A percentile compares a stretch with the other conserved stretches of the same genome.
These are phyloP conservation scores for Ceratina japonica DNA, from an alignment of 1,140 invertebrate genomes.

Conservation along the genomic window DNA sequence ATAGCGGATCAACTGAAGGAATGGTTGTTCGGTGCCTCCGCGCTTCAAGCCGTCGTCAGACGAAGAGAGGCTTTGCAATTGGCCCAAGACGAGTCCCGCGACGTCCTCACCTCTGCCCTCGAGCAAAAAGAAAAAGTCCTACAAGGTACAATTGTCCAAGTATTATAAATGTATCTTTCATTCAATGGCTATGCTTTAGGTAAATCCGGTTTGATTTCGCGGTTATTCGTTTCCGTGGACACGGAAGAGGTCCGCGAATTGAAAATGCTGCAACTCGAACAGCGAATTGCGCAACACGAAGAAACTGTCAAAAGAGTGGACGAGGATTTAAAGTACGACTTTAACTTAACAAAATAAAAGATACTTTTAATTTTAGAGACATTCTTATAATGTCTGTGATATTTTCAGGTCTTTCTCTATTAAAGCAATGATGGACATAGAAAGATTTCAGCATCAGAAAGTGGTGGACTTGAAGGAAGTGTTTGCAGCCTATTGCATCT, in stretches of 20 bases:
- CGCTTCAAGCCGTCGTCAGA: slow-evolving; percentile 87
- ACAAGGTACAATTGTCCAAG: slow-evolving; percentile 72
- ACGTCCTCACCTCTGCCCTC: slow-evolving; percentile 80
- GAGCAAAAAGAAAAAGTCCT: slow-evolving; percentile 81
- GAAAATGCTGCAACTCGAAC: slow-evolving; percentile 85
- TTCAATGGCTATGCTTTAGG: slow-evolving; percentile 72
- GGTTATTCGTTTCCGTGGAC: slow-evolving; percentile 88
- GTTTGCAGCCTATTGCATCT: slow-evolving; percentile 85
- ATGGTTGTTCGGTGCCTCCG: slow-evolving; percentile 88
- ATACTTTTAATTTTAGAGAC: background rate
- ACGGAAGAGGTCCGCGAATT: slow-evolving; percentile 89
- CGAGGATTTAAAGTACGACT: slow-evolving; percentile 82
- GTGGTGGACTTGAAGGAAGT: slow-evolving; percentile 88
- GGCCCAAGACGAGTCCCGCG: slow-evolving; percentile 85
- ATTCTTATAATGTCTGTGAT: slow-evolving; percentile 1
- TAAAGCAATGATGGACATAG: slow-evolving; percentile 86
- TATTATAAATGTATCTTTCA: background rate
- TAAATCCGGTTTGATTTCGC: slow-evolving; percentile 85
- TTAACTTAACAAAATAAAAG: background rate
- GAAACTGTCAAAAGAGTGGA: slow-evolving; percentile 82
- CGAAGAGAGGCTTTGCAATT: slow-evolving; percentile 88
- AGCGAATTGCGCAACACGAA: slow-evolving; percentile 85
- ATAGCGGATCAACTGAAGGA: slow-evolving; percentile 92
- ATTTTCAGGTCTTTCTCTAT: slow-evolving; percentile 85
- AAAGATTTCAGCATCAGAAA: slow-evolving; percentile 89